Base-by-base conservation (phyloP, 2,113 vertebrate genomes). In the Prochilodus magdalenae region DNA sequence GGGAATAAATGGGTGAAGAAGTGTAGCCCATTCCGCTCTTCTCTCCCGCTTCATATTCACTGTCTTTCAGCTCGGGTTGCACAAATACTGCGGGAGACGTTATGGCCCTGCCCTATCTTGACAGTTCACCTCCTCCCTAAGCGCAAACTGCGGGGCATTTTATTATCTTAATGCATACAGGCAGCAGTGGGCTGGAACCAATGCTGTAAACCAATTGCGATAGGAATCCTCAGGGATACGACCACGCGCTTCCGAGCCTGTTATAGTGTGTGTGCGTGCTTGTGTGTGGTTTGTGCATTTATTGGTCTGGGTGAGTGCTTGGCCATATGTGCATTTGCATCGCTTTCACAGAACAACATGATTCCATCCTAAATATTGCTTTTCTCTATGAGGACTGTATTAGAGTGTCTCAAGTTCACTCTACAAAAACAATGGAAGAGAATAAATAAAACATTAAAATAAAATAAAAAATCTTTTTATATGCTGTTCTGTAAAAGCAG, bases 81-180 rank as follows among this genome's bases (percentile, higher is more conserved):
- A 60, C 57, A 86, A 81, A 84, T 84, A 75, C 79, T 77, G 75
- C 71, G 27, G 18, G 70, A 72, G 72, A 60, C 40, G 72, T 75
- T 84, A 81, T 73, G 79, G 70, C 73, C 75, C 77, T 66, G 67
- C 27, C 72, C 63, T 77, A 80, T 84, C 76, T 85, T 87, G 83
- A 83, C 86, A 80, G 83, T 79, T 87, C 66, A 67, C 55, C 59
- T 74, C 67, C 80, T 80, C 83, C 57, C 55, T 53, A 29, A 75
- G 70, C 55, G 36, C 6, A 62, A 67, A 89, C 85, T 88, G 86
- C 77, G 55, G 90, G 84, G 81, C 84, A 86, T 92, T 93, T 90
- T 92, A 93, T 93, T 93, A 93, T 92, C 91, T 91, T 88, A 94
- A 93, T 92, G 91, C 86, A 84, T 80, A 83, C 89, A 91, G 91